A percentile compares a stretch with the other conserved stretches of the same genome.
These are phyloP conservation scores for Aselliscus stoliczkanus DNA, from an alignment of 2,797 vertebrate genomes.

Conservation along the genomic window DNA sequence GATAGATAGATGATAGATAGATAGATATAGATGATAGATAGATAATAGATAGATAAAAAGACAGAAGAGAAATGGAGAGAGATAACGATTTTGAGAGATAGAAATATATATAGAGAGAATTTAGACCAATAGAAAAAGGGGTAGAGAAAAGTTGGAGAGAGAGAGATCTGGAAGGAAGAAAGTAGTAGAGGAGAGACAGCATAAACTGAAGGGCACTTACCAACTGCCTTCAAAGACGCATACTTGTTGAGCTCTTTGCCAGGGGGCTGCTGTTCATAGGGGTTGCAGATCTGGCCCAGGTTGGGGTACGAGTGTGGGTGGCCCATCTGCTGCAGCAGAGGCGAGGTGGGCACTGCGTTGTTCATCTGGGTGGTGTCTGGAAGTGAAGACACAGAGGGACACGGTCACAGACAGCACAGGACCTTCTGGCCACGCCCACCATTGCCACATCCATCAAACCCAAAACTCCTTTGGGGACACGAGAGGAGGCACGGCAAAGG, in stretches of 20 bases:
- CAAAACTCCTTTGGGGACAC: background rate
- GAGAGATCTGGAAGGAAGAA: background rate
- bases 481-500: background rate
- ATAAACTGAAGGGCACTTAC: conserved; percentile 82
- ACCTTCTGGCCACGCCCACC: background rate
- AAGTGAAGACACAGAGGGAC: conserved; percentile 58
- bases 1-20: background rate
- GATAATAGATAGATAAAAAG: background rate
- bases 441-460: background rate
- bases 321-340: conserved; percentile 90
- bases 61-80: background rate
- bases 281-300: conserved; percentile 93
- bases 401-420: background rate
- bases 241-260: conserved; percentile 97
- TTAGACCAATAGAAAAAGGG: background rate
- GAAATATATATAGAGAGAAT: background rate
- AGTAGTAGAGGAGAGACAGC: too few relatives aligned
- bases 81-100: too few relatives aligned
- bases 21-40: background rate
- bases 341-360: conserved; percentile 88
- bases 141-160: background rate
- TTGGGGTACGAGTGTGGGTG: conserved; percentile 93
- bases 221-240: conserved; percentile 95
- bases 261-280: conserved; percentile 93
- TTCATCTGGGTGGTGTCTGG: conserved; percentile 94